Base-by-base conservation (phyloP, 2,888 invertebrate genomes). In the Anticlea derivata region DNA sequence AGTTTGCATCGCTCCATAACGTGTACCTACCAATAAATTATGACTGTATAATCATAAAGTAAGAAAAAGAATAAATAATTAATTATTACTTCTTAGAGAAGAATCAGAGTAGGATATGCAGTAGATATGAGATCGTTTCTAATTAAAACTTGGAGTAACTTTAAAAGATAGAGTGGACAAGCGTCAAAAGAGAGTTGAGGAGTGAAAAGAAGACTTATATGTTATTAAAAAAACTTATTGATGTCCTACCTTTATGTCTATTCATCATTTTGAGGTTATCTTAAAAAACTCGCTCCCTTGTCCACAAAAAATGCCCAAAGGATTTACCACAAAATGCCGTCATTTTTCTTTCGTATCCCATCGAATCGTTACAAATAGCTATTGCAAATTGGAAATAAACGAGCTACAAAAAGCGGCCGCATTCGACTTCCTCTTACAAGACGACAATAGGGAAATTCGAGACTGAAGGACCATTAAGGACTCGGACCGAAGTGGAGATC, bases 381-480 rank as follows among this genome's bases (percentile, higher is more conserved):
- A 66, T 70, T 70, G 68, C 71, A 77, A 78, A 80, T 80, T 76
- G 77, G 70, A 75, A 78, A 76, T 73, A 78, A 78, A 77, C 73
- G 77, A 76, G 71, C 64, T 69, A 71, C 68, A 72, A 75, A 75
- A 74, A 76, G 75, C 65, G 73, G 70, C 61, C 49, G 63, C 45
- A 55, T 60, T 65, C 55, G 39, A 60, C 63, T 68, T 60, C 66
- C 74, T 75, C 73, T 72, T 65, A 64, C 63, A 62, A 63, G 41
- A 61, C 61, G 49, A 73, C 75, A 75, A 73, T 71, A 68, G 66
- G 65, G 68, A 72, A 72, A 71, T 71, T 61, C 60, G 65, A 63
- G 64, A 65, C 61, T 65, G 70, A 70, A 65, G 68, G 58, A 61
- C 68, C 68, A 75, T 74, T 74, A 78, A n/a, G 7, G 31, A 31